These are phyloP conservation scores for Carapus acus DNA, from an alignment of 2,797 vertebrate genomes.

Conservation along the genomic window DNA sequence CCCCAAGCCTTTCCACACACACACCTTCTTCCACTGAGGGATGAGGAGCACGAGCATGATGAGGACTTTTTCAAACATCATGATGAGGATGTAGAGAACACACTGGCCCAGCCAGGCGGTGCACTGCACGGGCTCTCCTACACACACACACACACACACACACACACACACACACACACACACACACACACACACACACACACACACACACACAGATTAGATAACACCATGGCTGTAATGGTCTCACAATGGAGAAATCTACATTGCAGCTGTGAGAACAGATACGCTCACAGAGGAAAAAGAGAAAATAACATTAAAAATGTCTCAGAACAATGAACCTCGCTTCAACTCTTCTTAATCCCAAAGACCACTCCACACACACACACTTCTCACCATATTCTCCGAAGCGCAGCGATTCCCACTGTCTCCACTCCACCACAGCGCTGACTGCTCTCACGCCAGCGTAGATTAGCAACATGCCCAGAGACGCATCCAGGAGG, in stretches of 20 bases:
- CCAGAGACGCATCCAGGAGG: constrained; percentile 90
- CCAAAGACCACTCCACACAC: constrained; percentile 5
- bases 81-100: constrained; percentile 93
- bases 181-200: no score
- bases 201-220: no score
- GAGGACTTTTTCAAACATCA: constrained; percentile 94
- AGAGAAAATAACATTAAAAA: no score
- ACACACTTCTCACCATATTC: constrained; percentile 83
- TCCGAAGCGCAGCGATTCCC: constrained; percentile 95
- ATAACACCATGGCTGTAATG: background rate
- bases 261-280: no score
- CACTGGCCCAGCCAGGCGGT: constrained; percentile 94
- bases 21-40: constrained; percentile 96
- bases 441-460: constrained; percentile 85
- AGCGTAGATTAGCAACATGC: constrained; percentile 94
- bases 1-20: no score
- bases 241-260: no score
- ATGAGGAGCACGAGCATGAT: constrained; percentile 95
- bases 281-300: no score
- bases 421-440: constrained; percentile 94
- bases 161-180: constrained; percentile 4
- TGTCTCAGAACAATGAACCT: no score
- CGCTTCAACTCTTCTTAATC: no score
- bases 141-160: constrained; percentile 14
- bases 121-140: constrained; percentile 93